phyloP scores from a whole-genome alignment of 2,888 invertebrate genomes.

The Phania funesta region DNA sequence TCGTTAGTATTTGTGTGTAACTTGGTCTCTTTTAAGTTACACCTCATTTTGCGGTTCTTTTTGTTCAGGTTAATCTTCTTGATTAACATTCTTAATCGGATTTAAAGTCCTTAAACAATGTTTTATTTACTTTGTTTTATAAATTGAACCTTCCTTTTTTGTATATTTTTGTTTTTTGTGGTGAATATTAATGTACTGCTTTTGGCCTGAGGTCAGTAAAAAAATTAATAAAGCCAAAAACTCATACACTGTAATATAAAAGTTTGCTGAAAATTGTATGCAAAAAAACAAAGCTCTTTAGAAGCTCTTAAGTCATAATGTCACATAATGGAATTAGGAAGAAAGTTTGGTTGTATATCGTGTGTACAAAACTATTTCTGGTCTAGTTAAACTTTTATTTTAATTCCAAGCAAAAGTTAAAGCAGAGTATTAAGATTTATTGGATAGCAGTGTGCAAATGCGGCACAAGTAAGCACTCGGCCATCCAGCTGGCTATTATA shows the following conservation, averaged over 20 bases:
- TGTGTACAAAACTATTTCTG: neutral
- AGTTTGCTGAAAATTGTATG: neutral
- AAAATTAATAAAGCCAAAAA: neutral
- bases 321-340: neutral
- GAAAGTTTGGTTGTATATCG: too few relatives aligned
- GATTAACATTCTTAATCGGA: neutral
- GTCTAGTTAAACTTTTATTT: neutral
- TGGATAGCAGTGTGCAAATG: too few relatives aligned
- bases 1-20: neutral
- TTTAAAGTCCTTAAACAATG: neutral
- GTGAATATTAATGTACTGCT: neutral
- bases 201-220: neutral
- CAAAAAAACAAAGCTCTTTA: neutral
- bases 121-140: neutral
- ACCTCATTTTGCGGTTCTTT: neutral
- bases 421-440: too few relatives aligned
- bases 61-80: neutral
- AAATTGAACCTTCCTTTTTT: neutral
- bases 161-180: neutral
- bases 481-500: too few relatives aligned
- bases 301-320: neutral
- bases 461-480: too few relatives aligned
- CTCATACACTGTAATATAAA: neutral
- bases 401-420: too few relatives aligned
- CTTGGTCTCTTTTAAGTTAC: neutral